These are phyloP conservation scores for Pyrgus malvae DNA, from an alignment of 2,888 invertebrate genomes.

Conservation along the genomic window DNA sequence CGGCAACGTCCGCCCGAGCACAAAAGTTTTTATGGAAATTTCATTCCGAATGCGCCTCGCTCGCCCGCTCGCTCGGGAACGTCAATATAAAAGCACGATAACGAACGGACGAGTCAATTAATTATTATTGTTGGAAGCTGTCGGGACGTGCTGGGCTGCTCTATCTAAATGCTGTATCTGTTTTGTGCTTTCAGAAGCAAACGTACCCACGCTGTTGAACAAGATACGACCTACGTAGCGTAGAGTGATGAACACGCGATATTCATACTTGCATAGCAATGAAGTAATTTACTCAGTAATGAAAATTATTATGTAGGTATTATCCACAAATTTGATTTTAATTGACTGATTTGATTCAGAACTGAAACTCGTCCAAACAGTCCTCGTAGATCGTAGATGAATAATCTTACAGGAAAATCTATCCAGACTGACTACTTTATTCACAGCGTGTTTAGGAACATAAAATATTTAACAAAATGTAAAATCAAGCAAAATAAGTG, in stretches of 20 bases:
- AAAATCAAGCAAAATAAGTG: too few species aligned
- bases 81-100: slow-evolving; percentile 82
- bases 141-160: slow-evolving; percentile 67
- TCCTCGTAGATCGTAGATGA: too few species aligned
- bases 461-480: too few species aligned
- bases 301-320: too few species aligned
- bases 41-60: slow-evolving; percentile 80
- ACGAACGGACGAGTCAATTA: slow-evolving; percentile 82
- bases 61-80: slow-evolving; percentile 75
- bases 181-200: slow-evolving; percentile 44
- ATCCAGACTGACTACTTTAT: too few species aligned
- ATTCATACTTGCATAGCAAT: background rate
- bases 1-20: slow-evolving; percentile 81
- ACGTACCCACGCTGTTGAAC: slow-evolving; percentile 39
- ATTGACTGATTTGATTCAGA: too few species aligned
- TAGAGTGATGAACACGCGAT: slow-evolving; percentile 5
- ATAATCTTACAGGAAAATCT: too few species aligned
- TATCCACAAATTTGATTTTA: background rate
- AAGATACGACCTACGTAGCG: slow-evolving; percentile 25
- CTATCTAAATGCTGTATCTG: slow-evolving; percentile 59
- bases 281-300: too few species aligned
- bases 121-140: slow-evolving; percentile 81
- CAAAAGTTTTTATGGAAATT: slow-evolving; percentile 83
- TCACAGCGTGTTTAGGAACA: background rate
- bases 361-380: too few species aligned